Conservation (phyloP, 2,113 vertebrate genomes). For the Trogon surrucura region DNA sequence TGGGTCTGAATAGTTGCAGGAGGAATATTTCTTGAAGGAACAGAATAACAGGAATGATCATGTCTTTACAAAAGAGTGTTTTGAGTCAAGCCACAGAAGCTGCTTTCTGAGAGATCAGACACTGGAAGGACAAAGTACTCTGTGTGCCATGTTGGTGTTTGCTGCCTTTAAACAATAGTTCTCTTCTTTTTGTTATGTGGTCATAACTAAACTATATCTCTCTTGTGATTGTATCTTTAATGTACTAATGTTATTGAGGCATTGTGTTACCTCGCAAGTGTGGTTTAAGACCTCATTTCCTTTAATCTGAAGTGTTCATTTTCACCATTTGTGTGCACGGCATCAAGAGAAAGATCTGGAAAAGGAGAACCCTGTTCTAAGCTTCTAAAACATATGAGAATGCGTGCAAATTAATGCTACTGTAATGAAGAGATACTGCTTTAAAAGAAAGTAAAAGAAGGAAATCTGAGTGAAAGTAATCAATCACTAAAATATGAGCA, state of each 20-base stretch:
- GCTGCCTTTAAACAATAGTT: background rate
- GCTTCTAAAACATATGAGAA: fast-evolving
- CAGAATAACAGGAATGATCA: background rate
- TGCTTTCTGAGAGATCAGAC: background rate
- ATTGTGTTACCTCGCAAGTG: background rate
- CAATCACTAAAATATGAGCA: background rate
- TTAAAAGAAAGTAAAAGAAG: background rate
- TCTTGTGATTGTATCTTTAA: background rate
- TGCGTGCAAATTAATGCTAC: background rate
- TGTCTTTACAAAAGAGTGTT: background rate
- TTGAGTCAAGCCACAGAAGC: background rate
- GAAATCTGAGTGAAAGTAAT: background rate
- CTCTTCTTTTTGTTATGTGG: background rate
- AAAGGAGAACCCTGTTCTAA: background rate
- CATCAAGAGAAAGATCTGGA: background rate
- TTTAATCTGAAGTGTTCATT: background rate
- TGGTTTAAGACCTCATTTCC: background rate
- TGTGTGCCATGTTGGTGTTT: background rate
- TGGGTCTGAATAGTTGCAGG: background rate
- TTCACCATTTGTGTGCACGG: background rate
- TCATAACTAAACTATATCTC: background rate
- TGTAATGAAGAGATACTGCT: background rate
- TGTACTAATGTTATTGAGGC: background rate
- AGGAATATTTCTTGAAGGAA: background rate
- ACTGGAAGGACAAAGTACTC: background rate